Conservation (phyloP, 2,888 invertebrate genomes). For the Phragmatobia fuliginosa region DNA sequence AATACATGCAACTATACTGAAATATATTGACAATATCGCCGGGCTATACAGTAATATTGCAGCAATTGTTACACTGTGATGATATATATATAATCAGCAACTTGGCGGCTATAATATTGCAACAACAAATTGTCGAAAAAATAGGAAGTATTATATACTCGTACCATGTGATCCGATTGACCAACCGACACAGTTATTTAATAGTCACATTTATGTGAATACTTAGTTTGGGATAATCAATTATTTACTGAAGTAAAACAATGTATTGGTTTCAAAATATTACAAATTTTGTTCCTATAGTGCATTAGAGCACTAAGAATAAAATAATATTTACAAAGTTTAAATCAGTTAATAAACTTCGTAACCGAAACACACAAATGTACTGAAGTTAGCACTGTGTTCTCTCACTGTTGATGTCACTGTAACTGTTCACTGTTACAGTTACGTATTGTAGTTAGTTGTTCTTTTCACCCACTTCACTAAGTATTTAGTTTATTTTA, state of each 20-base stretch:
- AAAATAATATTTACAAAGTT: not conserved
- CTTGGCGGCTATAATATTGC: too few species aligned
- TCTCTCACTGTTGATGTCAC: constrained; percentile 6
- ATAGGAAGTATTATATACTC: too few species aligned
- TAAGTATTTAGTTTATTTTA: constrained; percentile 21
- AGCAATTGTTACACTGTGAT: too few species aligned
- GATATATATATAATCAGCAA: too few species aligned
- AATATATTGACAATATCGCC: too few species aligned
- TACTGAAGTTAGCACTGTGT: not conserved
- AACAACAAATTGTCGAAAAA: too few species aligned
- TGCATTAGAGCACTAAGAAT: not conserved
- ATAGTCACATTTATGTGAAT: too few species aligned
- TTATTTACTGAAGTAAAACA: not conserved
- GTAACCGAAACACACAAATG: not conserved
- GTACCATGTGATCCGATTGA: too few species aligned
- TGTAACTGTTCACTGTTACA: constrained; percentile 11
- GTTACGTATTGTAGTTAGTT: constrained; percentile 7
- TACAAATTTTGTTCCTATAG: not conserved
- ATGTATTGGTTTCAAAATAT: not conserved
- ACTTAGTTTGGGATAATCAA: not conserved
- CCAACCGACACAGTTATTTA: too few species aligned
- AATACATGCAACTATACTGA: too few species aligned
- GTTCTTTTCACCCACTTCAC: constrained; percentile 19
- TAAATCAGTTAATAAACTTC: not conserved
- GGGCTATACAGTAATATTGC: too few species aligned